A percentile compares a stretch with the other conserved stretches of the same genome.
Evolutionary conservation across 1,140 invertebrate species (phyloP).

Genomic region (Daktulosphaira vitifoliae): DNA sequence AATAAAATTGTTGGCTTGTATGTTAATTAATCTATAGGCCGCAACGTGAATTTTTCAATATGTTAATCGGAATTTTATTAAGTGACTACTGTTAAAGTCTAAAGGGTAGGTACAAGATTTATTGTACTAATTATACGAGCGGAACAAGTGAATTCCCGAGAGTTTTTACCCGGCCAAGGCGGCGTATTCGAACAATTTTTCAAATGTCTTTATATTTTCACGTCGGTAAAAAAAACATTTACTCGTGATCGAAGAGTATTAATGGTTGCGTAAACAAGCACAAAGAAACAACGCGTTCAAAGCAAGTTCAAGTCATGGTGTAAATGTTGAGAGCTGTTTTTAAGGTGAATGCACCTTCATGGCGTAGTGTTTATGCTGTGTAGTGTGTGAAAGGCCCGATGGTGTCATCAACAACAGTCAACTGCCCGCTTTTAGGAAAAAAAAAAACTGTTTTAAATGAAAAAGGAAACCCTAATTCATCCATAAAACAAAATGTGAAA

Average conservation of each 20-base stretch:
- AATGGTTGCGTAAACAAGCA: slow-evolving; percentile 22
- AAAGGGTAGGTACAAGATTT: slow-evolving; percentile 24
- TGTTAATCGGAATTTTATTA: slow-evolving; percentile 15
- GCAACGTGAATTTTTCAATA: background rate
- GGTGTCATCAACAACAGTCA: background rate
- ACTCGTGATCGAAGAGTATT: slow-evolving; percentile 3
- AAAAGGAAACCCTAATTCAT: background rate
- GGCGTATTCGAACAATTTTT: slow-evolving; percentile 32
- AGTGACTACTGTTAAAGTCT: slow-evolving; percentile 21
- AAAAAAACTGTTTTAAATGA: slow-evolving; percentile 9
- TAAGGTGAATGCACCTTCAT: slow-evolving; percentile 17
- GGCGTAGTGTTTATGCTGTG: too few relatives aligned
- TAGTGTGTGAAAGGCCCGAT: background rate
- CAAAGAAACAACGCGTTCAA: slow-evolving; percentile 11
- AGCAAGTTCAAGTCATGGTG: slow-evolving; percentile 24
- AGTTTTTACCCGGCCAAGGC: slow-evolving; percentile 14
- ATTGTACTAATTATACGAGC: slow-evolving; percentile 27
- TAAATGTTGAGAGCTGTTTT: background rate
- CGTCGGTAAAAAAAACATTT: slow-evolving; percentile 12
- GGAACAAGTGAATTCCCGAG: slow-evolving; percentile 26
- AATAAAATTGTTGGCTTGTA: too few relatives aligned
- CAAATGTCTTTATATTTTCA: slow-evolving; percentile 31
- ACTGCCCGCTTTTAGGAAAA: background rate
- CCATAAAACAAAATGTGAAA: too few relatives aligned
- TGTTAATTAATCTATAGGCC: too few relatives aligned